Percentiles rank a stretch among this genome's conserved stretches.
phyloP scores from a whole-genome alignment of 2,797 vertebrate species.

The Acanthurus leucopareius region DNA sequence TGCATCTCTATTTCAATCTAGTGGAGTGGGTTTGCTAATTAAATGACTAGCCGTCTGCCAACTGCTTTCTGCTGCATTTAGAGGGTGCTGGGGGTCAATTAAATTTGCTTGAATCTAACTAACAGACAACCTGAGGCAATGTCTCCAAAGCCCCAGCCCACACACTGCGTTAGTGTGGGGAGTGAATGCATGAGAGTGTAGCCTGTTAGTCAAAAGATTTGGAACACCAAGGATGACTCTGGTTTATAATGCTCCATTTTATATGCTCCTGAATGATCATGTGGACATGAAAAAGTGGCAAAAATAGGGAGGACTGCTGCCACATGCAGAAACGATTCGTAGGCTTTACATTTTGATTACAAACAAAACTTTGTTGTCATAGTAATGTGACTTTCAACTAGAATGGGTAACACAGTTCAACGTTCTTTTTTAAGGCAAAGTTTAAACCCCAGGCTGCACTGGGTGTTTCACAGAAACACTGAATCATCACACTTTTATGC shows the following conservation, averaged over 20 bases:
- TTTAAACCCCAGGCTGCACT: slow-evolving; percentile 32
- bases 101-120: slow-evolving; percentile 75
- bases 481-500: not conserved
- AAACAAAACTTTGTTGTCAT: slow-evolving; percentile 31
- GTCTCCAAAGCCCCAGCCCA: slow-evolving; percentile 49
- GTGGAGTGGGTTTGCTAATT: slow-evolving; percentile 71
- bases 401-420: slow-evolving; percentile 52
- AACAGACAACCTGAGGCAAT: slow-evolving; percentile 67
- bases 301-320: slow-evolving; percentile 9
- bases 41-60: slow-evolving; percentile 68
- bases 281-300: slow-evolving; percentile 5
- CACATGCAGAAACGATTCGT: slow-evolving; percentile 16
- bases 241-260: slow-evolving; percentile 29
- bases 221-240: slow-evolving; percentile 7
- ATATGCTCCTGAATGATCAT: not conserved
- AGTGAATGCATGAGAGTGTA: not conserved
- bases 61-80: slow-evolving; percentile 66
- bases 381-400: slow-evolving; percentile 11
- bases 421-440: slow-evolving; percentile 18
- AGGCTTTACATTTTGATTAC: slow-evolving; percentile 22
- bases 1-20: slow-evolving; percentile 63
- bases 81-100: slow-evolving; percentile 66
- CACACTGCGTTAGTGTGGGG: slow-evolving; percentile 38
- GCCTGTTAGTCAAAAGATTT: slow-evolving; percentile 24
- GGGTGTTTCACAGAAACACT: not conserved